These are phyloP conservation scores for Neodiprion lecontei DNA, from an alignment of 1,140 invertebrate species.

Conservation along the genomic window DNA sequence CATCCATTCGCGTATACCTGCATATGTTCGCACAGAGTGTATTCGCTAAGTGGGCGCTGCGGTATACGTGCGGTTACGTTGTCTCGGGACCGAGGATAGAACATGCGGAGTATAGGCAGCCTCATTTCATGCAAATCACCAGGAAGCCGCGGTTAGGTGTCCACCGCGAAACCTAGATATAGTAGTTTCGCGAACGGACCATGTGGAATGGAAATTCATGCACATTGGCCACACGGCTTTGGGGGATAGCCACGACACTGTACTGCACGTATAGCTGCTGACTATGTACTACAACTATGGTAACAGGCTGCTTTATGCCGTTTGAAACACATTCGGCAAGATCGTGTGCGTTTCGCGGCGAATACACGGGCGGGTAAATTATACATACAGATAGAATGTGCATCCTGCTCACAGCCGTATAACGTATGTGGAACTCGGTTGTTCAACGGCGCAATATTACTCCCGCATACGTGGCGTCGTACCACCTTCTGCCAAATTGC, in stretches of 20 bases:
- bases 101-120: slow-evolving; percentile 5
- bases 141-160: slow-evolving; percentile 34
- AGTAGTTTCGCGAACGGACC: slow-evolving; percentile 16
- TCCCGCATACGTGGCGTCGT: no score
- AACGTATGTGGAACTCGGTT: no score
- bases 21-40: neutral
- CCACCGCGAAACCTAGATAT: slow-evolving; percentile 26
- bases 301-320: no score
- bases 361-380: no score
- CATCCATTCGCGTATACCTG: neutral
- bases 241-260: neutral
- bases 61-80: neutral
- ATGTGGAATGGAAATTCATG: slow-evolving; percentile 38
- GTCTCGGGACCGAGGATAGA: neutral
- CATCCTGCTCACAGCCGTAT: no score
- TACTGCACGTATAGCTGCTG: neutral
- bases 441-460: no score
- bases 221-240: neutral
- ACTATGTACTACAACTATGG: no score
- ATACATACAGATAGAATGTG: no score
- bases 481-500: no score
- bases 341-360: no score
- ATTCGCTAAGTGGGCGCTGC: neutral
- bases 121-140: slow-evolving; percentile 43
- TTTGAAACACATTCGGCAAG: no score